A percentile compares a stretch with the other conserved stretches of the same genome.
Evolutionary conservation across 2,113 vertebrate genomes (phyloP).

Genomic region (Dipodomys stephensi): DNA sequence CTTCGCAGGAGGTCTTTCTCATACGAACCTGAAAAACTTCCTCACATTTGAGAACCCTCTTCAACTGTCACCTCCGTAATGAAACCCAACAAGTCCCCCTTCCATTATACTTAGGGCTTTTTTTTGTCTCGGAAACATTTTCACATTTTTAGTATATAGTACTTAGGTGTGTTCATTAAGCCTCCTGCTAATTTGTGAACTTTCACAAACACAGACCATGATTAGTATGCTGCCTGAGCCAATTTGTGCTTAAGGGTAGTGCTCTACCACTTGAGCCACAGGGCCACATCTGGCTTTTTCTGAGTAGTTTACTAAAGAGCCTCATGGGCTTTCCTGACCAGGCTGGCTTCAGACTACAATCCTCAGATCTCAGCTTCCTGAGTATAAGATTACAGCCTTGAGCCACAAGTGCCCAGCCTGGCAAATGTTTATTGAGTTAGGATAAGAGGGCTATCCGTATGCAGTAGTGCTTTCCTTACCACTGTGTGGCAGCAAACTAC

Average conservation of each 20-base stretch:
- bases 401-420: neutral
- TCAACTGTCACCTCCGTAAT: neutral
- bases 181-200: neutral
- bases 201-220: neutral
- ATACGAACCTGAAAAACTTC: neutral
- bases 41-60: neutral
- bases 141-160: neutral
- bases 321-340: too few species aligned
- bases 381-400: too few species aligned
- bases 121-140: neutral
- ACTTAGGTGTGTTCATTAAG: neutral
- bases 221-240: neutral
- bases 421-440: constrained; percentile 5
- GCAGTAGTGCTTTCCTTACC: neutral
- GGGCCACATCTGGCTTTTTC: too few species aligned
- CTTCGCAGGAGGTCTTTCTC: too few species aligned
- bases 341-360: too few species aligned
- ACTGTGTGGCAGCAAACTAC: constrained; percentile 64
- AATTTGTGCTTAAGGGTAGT: too few species aligned
- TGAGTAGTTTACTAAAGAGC: too few species aligned
- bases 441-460: neutral
- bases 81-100: neutral
- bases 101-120: neutral
- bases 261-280: too few species aligned
- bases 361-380: too few species aligned